phyloP scores from a whole-genome alignment of 2,888 invertebrate species.

The Nudaria mundana region DNA sequence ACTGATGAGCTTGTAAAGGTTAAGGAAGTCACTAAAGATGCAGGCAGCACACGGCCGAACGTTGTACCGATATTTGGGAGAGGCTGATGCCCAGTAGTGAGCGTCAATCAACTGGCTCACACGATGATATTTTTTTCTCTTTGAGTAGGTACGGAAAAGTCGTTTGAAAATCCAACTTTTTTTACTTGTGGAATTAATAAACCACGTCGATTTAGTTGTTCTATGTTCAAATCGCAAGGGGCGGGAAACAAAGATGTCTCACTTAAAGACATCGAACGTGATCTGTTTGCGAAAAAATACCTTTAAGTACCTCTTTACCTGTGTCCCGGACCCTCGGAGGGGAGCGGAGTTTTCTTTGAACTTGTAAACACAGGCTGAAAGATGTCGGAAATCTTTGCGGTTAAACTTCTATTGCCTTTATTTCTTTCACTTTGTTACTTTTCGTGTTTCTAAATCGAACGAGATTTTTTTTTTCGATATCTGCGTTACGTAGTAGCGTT shows the following conservation, averaged over 20 bases:
- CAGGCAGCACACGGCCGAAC: too few relatives aligned
- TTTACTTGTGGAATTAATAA: constrained; percentile 58
- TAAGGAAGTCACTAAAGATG: too few relatives aligned
- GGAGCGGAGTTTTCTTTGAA: constrained; percentile 54
- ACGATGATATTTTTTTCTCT: too few relatives aligned
- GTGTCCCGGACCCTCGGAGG: constrained; percentile 40
- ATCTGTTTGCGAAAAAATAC: constrained; percentile 76
- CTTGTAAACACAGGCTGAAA: constrained; percentile 70
- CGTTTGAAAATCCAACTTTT: constrained; percentile 12
- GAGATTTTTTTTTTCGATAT: constrained; percentile 9
- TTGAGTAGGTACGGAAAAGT: constrained; percentile 1
- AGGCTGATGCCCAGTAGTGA: too few relatives aligned
- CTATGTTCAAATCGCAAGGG: constrained; percentile 61
- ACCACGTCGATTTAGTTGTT: constrained; percentile 50
- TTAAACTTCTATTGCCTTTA: constrained; percentile 59
- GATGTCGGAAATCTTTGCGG: constrained; percentile 65
- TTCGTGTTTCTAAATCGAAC: constrained; percentile 38
- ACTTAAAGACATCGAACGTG: constrained; percentile 77
- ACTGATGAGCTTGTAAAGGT: too few relatives aligned
- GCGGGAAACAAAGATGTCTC: constrained; percentile 69
- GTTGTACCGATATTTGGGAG: too few relatives aligned
- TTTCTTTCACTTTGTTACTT: constrained; percentile 48
- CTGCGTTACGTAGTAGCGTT: too few relatives aligned
- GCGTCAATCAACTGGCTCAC: too few relatives aligned
- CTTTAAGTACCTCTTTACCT: constrained; percentile 69